Evolutionary conservation across 1,140 invertebrate genomes (phyloP), one percentile per base, ranked within the genome.

Genomic region (Chironomus tepperi): DNA sequence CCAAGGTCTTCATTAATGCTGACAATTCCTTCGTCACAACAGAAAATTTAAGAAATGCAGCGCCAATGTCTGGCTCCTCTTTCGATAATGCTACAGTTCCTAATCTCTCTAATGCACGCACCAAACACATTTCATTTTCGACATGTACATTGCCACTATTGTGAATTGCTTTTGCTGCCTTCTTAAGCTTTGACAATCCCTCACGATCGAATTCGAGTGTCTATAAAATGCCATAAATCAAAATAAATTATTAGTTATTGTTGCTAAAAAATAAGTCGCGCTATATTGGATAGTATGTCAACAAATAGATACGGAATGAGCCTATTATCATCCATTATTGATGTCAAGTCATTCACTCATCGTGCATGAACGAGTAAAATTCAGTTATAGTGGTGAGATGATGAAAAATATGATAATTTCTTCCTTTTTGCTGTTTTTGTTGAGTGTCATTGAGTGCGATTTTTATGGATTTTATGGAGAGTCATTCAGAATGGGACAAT

Each of bases 11-110:
- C 91, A 97, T 96, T 18, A 98, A 87, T 24, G 92, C 93, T 65
- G 95, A 96, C 57, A 98, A 84, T 85, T 98, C 95, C 85, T 96
- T 96, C 77, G 95, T 97, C 77, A 98, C 94, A 76, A 97, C 94
- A 10, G 96, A 92, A 84, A 98, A 98, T 84, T 98, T 98, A 73
- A 95, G 86, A 82, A 98, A 97, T 15, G 96, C 95, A 73, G 93
- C 93, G 15, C 94, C 93, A 79, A 98, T 95, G 80, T 95, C 93
- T 21, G 91, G 90, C 83, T 97, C 94, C 83, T 97, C 94, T 81
- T 93, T 93, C 76, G 87, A 87, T 75, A 93, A 87, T 0, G 95
- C 92, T 79, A 93, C 93, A 76, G 88, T 89, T 1, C 94, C 94
- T 73, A 98, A 85, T 80, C 91, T 89, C 84, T 97, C 94, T 79